Base-by-base conservation (phyloP, 2,888 invertebrate species). In the Drosophila barbarae region DNA sequence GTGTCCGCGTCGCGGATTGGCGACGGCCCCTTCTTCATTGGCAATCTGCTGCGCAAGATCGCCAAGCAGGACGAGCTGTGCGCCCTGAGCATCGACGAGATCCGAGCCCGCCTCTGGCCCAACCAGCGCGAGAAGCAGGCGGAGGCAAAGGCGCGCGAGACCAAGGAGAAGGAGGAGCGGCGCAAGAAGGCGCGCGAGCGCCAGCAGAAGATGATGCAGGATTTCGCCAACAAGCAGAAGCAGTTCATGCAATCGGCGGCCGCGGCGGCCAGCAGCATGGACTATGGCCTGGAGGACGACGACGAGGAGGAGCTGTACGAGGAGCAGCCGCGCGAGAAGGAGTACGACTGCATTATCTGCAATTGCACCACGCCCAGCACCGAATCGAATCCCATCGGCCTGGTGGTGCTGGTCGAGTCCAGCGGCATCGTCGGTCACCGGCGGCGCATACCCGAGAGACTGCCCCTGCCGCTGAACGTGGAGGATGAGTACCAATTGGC, bases 311-410 rank as follows among this genome's bases (percentile, higher is more conserved):
- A 91, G 23, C 91, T 91, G 70, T 90, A 90, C 66, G 92, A 92
- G 73, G 92, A 92, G 81, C 92, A 92, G 74, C 90, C 90, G 32
- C 86, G 91, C 15, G 92, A 93, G 74, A 91, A 92, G 76, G 95
- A 96, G 89, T 98, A 97, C 90, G 96, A 97, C 90, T 98, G 98
- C 90, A 97, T 96, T 71, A 98, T 98, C 81, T 98, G 98, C 90
- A 96, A 95, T 90, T 95, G 96, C 87, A 95, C 95, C 66, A 94
- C 95, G 35, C 93, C 96, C 21, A 95, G 96, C 85, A 94, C 94
- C 0, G 93, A 94, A 72, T 93, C 94, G 13, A 93, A 94, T 87
- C 95, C 96, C 2, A 94, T 98, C 88, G 98, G 98, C 0, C 91
- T 98, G 44, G 96, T 97, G 4, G 96, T 96, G 50, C 91, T 98